These are phyloP conservation scores for Podocnemis expansa DNA, from an alignment of 2,113 vertebrate genomes.

Conservation along the genomic window DNA sequence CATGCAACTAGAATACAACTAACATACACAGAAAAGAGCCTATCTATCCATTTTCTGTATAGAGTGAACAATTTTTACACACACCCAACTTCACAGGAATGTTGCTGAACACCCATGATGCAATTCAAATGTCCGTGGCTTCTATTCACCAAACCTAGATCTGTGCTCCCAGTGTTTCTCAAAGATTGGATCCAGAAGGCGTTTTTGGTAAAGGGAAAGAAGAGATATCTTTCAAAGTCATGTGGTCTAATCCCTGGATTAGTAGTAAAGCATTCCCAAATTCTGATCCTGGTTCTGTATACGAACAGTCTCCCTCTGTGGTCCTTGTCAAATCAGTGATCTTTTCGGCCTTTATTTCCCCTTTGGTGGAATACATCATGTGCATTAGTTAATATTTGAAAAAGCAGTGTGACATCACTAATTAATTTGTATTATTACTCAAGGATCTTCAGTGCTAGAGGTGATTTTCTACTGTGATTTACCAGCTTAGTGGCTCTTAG, in stretches of 20 bases:
- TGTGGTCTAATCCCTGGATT: neutral
- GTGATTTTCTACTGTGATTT: neutral
- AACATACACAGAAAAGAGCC: neutral
- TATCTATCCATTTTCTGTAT: neutral
- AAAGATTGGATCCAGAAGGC: neutral
- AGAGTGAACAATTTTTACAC: neutral
- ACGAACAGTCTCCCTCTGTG: neutral
- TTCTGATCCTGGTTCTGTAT: neutral
- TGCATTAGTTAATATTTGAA: neutral
- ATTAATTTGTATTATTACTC: neutral
- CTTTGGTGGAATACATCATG: neutral
- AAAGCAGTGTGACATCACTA: neutral
- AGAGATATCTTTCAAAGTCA: neutral
- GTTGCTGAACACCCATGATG: conserved; percentile 3
- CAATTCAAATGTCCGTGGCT: neutral
- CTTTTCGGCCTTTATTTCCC: neutral
- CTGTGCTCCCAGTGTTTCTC: conserved; percentile 12
- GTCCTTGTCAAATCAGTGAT: neutral
- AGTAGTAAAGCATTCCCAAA: neutral
- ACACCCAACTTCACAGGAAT: conserved; percentile 3
- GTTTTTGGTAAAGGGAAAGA: neutral
- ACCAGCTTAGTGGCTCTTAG: neutral
- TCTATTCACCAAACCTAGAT: conserved; percentile 18
- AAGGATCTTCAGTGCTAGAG: neutral
- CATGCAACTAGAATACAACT: neutral